Percentiles rank a stretch among this genome's conserved stretches.
Conservation (phyloP, 2,113 vertebrate species). For the Istiophorus platypterus region DNA sequence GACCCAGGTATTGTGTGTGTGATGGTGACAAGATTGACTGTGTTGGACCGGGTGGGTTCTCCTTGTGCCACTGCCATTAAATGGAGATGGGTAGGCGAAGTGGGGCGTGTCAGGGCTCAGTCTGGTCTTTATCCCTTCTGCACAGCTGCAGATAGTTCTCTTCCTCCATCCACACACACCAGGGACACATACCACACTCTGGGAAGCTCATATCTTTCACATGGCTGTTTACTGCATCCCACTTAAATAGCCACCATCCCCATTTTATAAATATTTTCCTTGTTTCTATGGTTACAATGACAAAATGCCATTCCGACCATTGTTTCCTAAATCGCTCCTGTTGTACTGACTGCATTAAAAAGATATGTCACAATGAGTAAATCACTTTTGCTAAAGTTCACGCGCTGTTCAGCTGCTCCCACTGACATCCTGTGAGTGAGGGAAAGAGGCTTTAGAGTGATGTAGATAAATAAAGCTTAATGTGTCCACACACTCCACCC, state of each 20-base stretch:
- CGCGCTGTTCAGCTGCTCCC: conserved; percentile 23
- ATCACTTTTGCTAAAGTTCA: conserved; percentile 34
- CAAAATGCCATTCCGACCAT: conserved; percentile 55
- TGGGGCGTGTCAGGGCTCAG: conserved; percentile 1
- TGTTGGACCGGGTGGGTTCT: conserved; percentile 29
- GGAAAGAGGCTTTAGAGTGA: conserved; percentile 18
- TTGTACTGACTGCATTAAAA: conserved; percentile 30
- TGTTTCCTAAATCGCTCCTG: conserved; percentile 48
- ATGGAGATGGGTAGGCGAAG: conserved; percentile 10
- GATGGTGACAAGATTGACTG: conserved; percentile 34
- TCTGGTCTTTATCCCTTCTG: conserved; percentile 48
- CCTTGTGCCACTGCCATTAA: neutral
- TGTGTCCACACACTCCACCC: conserved; percentile 15
- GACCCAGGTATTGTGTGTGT: conserved; percentile 8
- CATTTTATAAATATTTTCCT: conserved; percentile 69
- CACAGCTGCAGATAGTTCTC: conserved; percentile 70
- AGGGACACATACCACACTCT: conserved; percentile 33
- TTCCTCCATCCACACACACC: conserved; percentile 20
- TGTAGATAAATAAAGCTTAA: conserved; percentile 39
- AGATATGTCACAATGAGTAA: conserved; percentile 6
- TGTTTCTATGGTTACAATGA: conserved; percentile 62
- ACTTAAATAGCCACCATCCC: conserved; percentile 52
- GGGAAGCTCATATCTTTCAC: conserved; percentile 35
- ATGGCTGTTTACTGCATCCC: conserved; percentile 49
- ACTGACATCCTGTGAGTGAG: neutral